Base-by-base conservation (phyloP, 1,140 invertebrate species). In the Hycleus cichorii region DNA sequence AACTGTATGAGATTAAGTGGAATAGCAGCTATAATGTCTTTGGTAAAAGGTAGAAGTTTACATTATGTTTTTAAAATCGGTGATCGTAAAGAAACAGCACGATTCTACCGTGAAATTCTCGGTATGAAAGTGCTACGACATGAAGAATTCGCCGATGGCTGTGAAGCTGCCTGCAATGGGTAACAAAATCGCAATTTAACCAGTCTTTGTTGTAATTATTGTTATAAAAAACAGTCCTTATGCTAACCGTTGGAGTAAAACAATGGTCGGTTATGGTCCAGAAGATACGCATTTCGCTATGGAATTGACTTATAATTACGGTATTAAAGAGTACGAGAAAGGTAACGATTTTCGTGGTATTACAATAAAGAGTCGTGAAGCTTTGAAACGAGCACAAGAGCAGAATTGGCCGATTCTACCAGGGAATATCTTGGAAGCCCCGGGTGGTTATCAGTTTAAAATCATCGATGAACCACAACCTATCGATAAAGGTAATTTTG, bases 241-340 rank as follows among this genome's bases (percentile, higher is more conserved):
- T 78, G 91, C 92, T 71, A 95, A 95, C 64, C 87, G 91, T 64
- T 99, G 97, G 97, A 97, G 93, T 69, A 99, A 99, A 78, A 98
- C 97, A 0, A 99, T 99, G 96, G 83, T 98, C 47, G 97, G 96
- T 8, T 99, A 97, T 81, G 96, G 96, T 1, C 84, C 89, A 6
- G 97, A 99, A 77, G 90, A 95, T 68, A 81, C 83, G 49, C 90
- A 98, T 76, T 99, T 98, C 83, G 95, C 97, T 3, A 79, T 97
- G 38, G 97, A 99, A 75, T 77, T 99, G 4, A 98, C 95, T 11
- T 99, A 98, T 70, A 99, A 98, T 71, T 99, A 98, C 79, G 93
- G 91, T 18, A 83, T 98, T 18, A 84, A 85, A 62, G 75, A 79
- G 54, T 98, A 98, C 71, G 83, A 90, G 63, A 72, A 81, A 60